These are phyloP conservation scores for Therioaphis trifolii DNA, from an alignment of 2,888 invertebrate genomes.

Conservation along the genomic window DNA sequence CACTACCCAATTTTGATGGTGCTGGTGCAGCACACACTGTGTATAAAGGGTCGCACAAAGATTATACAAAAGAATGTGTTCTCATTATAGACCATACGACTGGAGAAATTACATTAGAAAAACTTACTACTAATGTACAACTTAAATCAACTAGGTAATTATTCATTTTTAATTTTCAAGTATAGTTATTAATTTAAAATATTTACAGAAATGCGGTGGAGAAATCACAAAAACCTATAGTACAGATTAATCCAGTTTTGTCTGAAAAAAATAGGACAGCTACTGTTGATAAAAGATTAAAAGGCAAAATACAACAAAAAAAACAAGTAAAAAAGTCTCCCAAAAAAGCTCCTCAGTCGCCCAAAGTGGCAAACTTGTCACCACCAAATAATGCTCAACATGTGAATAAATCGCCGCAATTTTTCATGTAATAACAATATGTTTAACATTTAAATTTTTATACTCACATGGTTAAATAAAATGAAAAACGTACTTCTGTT, in stretches of 20 bases:
- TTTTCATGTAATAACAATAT: conserved; percentile 59
- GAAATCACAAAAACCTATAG: conserved; percentile 59
- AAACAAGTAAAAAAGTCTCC: conserved; percentile 58
- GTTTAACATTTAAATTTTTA: too few species aligned
- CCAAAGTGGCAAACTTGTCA: conserved; percentile 56
- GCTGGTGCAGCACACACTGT: conserved; percentile 91
- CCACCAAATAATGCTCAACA: conserved; percentile 62
- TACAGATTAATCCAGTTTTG: conserved; percentile 54
- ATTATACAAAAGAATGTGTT: conserved; percentile 94
- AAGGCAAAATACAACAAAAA: conserved; percentile 52
- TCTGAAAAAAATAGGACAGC: conserved; percentile 55
- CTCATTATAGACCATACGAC: conserved; percentile 92
- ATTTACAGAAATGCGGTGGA: conserved; percentile 54
- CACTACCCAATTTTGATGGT: conserved; percentile 94
- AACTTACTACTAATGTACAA: conserved; percentile 89
- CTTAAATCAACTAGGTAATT: conserved; percentile 85
- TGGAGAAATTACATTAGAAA: conserved; percentile 93
- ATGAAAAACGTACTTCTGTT: not conserved
- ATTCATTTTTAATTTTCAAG: not conserved
- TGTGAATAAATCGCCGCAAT: conserved; percentile 59
- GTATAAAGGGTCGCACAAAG: conserved; percentile 93
- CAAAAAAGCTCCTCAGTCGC: conserved; percentile 53
- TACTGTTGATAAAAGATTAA: conserved; percentile 53
- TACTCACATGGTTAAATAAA: not conserved
- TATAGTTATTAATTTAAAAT: not conserved